A percentile compares a stretch with the other conserved stretches of the same genome.
These are phyloP conservation scores for Ptycholaimellus sp. DNA, from an alignment of 2,888 invertebrate species.

Conservation along the genomic window DNA sequence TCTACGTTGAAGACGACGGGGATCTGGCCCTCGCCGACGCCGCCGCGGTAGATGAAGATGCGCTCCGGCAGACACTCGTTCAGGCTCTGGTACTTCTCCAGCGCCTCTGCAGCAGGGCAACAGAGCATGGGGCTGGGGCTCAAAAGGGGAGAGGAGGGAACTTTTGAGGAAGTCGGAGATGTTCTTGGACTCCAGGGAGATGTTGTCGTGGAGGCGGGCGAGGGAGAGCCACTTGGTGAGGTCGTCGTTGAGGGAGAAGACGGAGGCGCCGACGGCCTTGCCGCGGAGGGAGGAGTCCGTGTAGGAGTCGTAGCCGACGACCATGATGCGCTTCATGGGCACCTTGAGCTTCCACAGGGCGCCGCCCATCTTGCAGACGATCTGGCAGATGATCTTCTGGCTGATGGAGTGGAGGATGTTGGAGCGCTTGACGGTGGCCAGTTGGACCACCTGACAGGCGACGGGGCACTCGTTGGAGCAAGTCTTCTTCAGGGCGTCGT, in stretches of 20 bases:
- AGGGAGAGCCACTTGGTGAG: slow-evolving; percentile 48
- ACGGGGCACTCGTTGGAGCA: slow-evolving; percentile 26
- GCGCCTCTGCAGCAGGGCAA: slow-evolving; percentile 40
- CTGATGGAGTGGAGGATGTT: slow-evolving; percentile 51
- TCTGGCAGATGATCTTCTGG: slow-evolving; percentile 71
- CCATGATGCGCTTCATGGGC: slow-evolving; percentile 41
- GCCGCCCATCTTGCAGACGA: slow-evolving; percentile 75
- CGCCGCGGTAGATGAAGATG: slow-evolving; percentile 69
- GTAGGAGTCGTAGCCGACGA: slow-evolving; percentile 62
- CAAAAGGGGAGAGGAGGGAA: no score
- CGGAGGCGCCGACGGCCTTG: slow-evolving; percentile 53
- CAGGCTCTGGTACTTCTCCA: slow-evolving; percentile 38
- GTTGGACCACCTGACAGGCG: slow-evolving; percentile 31
- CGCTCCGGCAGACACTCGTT: slow-evolving; percentile 47
- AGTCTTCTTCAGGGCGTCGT: slow-evolving; percentile 58
- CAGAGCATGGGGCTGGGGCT: no score
- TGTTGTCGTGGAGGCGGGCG: slow-evolving; percentile 45
- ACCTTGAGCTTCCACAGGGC: slow-evolving; percentile 56
- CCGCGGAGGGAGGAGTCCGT: slow-evolving; percentile 47
- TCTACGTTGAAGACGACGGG: slow-evolving; percentile 49
- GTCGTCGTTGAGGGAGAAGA: slow-evolving; percentile 47
- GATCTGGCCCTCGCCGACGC: slow-evolving; percentile 71
- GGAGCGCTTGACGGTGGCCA: slow-evolving; percentile 36
- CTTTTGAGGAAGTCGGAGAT: slow-evolving; percentile 32
- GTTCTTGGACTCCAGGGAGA: slow-evolving; percentile 50